Percentiles rank a stretch among this genome's conserved stretches.
Conservation (phyloP, 2,797 vertebrate species). For the Hypotaenidia okinawae region DNA sequence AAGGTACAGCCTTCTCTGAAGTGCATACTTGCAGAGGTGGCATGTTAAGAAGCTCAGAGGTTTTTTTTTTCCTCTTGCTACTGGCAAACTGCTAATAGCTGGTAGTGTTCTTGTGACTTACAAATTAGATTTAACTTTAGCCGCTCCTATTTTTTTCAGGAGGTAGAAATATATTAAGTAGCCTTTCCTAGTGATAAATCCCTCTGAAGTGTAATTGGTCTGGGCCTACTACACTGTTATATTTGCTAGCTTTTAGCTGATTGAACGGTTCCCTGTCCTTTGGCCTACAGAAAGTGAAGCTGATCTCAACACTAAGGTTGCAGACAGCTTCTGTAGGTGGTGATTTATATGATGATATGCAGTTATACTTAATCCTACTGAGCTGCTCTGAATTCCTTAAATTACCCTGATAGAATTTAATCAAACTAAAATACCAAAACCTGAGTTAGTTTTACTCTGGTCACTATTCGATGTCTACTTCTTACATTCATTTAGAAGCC, state of each 20-base stretch:
- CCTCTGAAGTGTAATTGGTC: background rate
- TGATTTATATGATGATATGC: background rate
- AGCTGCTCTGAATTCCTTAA: background rate
- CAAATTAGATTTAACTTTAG: background rate
- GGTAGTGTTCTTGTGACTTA: background rate
- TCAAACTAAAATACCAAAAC: background rate
- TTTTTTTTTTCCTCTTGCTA: background rate
- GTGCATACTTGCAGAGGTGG: background rate
- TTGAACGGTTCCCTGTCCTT: background rate
- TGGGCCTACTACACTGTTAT: background rate
- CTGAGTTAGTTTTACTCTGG: background rate
- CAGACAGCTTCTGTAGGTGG: background rate
- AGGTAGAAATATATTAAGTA: background rate
- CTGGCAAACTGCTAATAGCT: background rate
- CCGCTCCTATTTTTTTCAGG: background rate
- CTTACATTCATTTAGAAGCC: background rate
- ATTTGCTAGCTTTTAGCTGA: background rate
- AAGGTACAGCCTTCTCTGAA: background rate
- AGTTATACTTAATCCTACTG: background rate
- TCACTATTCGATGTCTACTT: background rate
- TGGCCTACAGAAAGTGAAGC: background rate
- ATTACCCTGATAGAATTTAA: background rate
- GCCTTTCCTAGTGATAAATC: background rate
- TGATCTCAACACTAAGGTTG: background rate
- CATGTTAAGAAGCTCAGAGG: background rate